phyloP scores from a whole-genome alignment of 2,888 invertebrate species.

The Yponomeuta evonymella region DNA sequence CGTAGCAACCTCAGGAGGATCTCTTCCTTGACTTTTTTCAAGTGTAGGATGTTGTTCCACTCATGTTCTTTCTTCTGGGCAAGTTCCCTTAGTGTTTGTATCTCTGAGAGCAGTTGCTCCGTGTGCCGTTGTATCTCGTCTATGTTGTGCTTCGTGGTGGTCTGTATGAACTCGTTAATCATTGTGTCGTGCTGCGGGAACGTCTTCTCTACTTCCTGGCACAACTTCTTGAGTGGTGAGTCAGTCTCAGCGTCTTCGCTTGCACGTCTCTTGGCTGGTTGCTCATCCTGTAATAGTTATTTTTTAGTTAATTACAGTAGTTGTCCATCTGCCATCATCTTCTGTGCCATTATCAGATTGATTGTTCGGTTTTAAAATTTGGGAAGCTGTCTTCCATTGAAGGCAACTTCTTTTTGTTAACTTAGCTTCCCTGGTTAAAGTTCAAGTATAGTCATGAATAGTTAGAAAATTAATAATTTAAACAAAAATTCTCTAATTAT shows the following conservation, averaged over 20 bases:
- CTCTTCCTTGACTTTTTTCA: constrained; percentile 91
- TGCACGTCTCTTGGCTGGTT: constrained; percentile 50
- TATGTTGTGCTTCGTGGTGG: constrained; percentile 76
- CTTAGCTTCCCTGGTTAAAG: too few species aligned
- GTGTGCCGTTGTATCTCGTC: constrained; percentile 79
- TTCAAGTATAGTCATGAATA: constrained; percentile 1
- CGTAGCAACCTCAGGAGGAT: constrained; percentile 82
- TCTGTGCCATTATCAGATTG: too few species aligned
- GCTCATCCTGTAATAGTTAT: constrained; percentile 49
- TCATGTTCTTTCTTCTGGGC: constrained; percentile 89
- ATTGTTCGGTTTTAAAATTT: too few species aligned
- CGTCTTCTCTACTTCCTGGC: constrained; percentile 68
- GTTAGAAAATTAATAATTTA: background rate
- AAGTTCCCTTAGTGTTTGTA: constrained; percentile 82
- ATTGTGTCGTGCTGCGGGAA: constrained; percentile 77
- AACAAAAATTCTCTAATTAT: background rate
- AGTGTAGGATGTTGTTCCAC: constrained; percentile 88
- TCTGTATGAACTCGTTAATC: constrained; percentile 79
- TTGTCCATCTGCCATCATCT: too few species aligned
- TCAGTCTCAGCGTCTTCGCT: constrained; percentile 65
- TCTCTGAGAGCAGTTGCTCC: constrained; percentile 79
- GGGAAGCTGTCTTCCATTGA: too few species aligned
- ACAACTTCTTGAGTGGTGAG: constrained; percentile 66
- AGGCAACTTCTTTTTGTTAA: too few species aligned
- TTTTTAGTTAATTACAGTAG: too few species aligned